Evolutionary conservation across 2,797 vertebrate genomes (phyloP), one percentile per base, ranked within the genome.

Genomic region (Sebastes glaucus): DNA sequence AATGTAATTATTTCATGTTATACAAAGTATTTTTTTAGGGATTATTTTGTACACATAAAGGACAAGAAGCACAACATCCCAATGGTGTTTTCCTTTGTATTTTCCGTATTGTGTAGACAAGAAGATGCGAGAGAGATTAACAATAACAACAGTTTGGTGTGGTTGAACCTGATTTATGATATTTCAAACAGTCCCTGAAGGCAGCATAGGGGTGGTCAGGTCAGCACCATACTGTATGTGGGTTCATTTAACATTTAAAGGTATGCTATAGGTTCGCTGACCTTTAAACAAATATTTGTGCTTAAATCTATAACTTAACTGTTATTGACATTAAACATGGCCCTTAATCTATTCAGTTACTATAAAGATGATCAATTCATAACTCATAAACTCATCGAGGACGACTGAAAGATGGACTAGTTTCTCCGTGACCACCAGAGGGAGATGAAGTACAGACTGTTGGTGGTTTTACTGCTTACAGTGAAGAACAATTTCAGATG

Each of bases 381-480:
- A 35, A 2, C 3, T 7, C 2, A 35, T 38, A 13, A 28, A 25
- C 3, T 38, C 3, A 7, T 9, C 33, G 4, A 32, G 7, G 5
- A 55, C 10, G 5, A 46, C 13, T 55, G 42, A 74, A 10, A 61
- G 10, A 53, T 11, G 27, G 6, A 20, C 1, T 4, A 2, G 1
- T 69, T 55, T 14, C 22, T 65, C 25, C 18, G 5, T 74, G 66
- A 59, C 86, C 90, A 88, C 53, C 42, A 81, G 90, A 82, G 84
- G 90, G 83, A 53, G 78, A 18, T 25, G 77, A 52, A 78, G 1
- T 13, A n/a, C 59, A 81, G 25, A 49, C 57, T 42, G 56, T n/a
- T n/a, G 25, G 7, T 56, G 28, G 16, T 59, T 46, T 60, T 3
- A 5, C 20, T 46, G 16, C n/a, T 61, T 4, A 27, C 28, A 76